phyloP scores from a whole-genome alignment of 1,140 invertebrate species.

The Drosophila pseudoananassae region DNA sequence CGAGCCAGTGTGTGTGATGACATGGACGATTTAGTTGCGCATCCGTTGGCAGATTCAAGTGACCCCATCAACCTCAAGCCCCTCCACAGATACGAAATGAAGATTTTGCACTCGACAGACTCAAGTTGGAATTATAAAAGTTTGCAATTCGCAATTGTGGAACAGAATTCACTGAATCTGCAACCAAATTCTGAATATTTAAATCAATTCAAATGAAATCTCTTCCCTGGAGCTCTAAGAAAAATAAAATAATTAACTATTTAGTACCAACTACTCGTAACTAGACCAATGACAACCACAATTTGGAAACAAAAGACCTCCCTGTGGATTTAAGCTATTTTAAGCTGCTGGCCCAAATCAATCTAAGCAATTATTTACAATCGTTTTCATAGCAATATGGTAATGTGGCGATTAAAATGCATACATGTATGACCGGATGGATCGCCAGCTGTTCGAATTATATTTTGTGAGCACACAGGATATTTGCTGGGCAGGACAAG shows the following conservation, averaged over 20 bases:
- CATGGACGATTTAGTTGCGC: constrained; percentile 78
- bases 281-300: too few relatives aligned
- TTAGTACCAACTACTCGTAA: too few relatives aligned
- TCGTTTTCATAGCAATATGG: constrained; percentile 44
- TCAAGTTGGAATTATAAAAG: constrained; percentile 35
- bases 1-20: constrained; percentile 43
- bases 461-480: constrained; percentile 30
- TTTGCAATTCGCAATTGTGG: constrained; percentile 33
- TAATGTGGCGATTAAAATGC: constrained; percentile 71
- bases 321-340: neutral
- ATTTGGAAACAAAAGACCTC: neutral
- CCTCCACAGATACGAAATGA: constrained; percentile 6
- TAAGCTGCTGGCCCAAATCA: neutral
- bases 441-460: constrained; percentile 48
- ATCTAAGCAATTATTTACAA: constrained; percentile 56
- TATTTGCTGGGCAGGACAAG: constrained; percentile 45
- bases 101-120: constrained; percentile 45
- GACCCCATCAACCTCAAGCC: constrained; percentile 37
- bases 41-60: constrained; percentile 53
- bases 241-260: neutral
- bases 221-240: neutral
- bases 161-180: constrained; percentile 21
- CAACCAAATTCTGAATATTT: constrained; percentile 13
- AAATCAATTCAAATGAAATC: constrained; percentile 6
- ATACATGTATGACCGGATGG: constrained; percentile 31